Evolutionary conservation across 2,113 vertebrate species (phyloP), one percentile per base, ranked within the genome.

Genomic region (Gasterosteus nipponicus): DNA sequence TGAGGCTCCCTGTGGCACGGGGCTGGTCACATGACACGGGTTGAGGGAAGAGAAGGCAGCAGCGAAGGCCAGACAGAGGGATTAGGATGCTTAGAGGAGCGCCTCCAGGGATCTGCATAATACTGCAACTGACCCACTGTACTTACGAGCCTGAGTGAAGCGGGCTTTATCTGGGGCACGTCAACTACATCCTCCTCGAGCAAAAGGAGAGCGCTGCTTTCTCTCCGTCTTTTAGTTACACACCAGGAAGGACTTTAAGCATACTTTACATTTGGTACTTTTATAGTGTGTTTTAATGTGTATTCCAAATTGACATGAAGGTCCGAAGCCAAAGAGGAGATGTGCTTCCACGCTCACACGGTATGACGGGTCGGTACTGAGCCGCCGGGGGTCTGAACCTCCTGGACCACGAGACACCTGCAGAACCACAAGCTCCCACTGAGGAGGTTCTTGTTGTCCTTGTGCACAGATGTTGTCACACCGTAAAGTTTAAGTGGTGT

Each of bases 81-180:
- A 77, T 82, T 42, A 72, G n/a, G n/a, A 67, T 41, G 64, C 26
- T 81, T 44, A 49, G 46, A 56, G 53, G 1, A 69, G 16, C 9
- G 18, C 39, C 31, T 46, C 11, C 11, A 51, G 69, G 42, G 68
- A 62, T 67, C 47, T 73, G 41, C 41, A 63, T 51, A 68, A 73
- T 42, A 69, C 59, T 31, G 51, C 63, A 56, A 72, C 39, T 66
- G 47, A 68, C 62, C 61, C 41, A 42, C 39, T 12, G 15, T 41
- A 31, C 29, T 69, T 58, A 4, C 35, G 31, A 31, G 60, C 4
- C 54, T 64, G 3, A 33, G 51, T 75, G 59, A 70, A 59, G 4
- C 18, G 29, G 35, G 10, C 10, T 46, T 62, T 56, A 69, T 69
- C 47, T 61, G n/a, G 41, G 64, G 53, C 35, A 51, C 38, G 14